Base-by-base conservation (phyloP, 2,888 invertebrate species). In the Nomada flava region DNA sequence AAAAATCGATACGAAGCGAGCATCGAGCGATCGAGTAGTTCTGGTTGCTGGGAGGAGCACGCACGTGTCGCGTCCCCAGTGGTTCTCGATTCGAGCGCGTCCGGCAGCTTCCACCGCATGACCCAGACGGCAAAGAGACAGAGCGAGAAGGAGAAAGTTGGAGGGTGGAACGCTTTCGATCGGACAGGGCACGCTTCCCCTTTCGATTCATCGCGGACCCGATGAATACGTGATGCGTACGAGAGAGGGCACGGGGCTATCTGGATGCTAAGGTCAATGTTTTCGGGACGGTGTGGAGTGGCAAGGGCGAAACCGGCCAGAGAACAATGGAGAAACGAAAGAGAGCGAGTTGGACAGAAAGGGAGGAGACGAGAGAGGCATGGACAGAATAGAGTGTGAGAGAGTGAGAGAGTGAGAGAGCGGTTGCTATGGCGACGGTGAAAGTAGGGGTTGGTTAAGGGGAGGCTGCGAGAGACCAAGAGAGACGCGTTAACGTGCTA, bases 211-310 rank as follows among this genome's bases (percentile, higher is more conserved):
- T 60, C 69, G 76, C 59, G 57, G 81, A 55, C 53, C 20, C 72
- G 82, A 69, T 68, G 81, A 81, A 74, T 72, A 83, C 55, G 73
- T 55, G 82, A 75, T 76, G 68, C 71, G 81, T 74, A 64, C 80
- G 74, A 59, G 79, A 62, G 57, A 53, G 65, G 67, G 62, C 80
- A 74, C 82, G 76, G 74, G 82, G 83, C 71, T 84, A 80, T 71
- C 77, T 79, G 64, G 70, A 81, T 70, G 75, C 82, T 86, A 91
- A 91, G 91, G 91, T 92, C 91, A 92, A 92, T 92, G 91, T 92
- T 92, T 92, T 92, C 86, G 89, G 92, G 89, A 91, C 86, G 90
- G 91, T 79, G 36, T 59, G 80, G 73, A 64, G 68, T 44, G 79
- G 84, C 87, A 83, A 83, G 85, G 82, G 84, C 76, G 76, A 77